phyloP scores from a whole-genome alignment of 2,797 vertebrate genomes.

The Loris lydekkerianus region DNA sequence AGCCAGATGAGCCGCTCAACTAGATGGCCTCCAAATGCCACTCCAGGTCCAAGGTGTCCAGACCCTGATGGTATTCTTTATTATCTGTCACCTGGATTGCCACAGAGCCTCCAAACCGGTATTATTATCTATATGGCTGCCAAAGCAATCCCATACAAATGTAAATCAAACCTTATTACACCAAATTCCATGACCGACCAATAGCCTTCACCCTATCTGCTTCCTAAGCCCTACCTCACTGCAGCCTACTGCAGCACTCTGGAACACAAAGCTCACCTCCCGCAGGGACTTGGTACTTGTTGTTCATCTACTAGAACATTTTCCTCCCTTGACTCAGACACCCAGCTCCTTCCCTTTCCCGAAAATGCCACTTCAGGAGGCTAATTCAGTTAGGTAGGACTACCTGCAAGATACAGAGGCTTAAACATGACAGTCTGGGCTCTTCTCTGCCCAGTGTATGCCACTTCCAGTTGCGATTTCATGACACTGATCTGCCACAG shows the following conservation, averaged over 20 bases:
- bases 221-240: not conserved
- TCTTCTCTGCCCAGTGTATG: rapidly evolving
- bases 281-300: not conserved
- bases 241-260: not conserved
- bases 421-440: rapidly evolving
- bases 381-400: not conserved
- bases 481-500: not conserved
- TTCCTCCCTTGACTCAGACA: not conserved
- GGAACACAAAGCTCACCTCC: not conserved
- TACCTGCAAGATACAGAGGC: not conserved
- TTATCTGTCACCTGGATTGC: not conserved
- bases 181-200: not conserved
- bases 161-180: not conserved
- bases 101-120: not conserved
- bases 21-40: rapidly evolving
- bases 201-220: no score
- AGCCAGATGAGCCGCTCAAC: not conserved
- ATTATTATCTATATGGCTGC: not conserved
- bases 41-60: not conserved
- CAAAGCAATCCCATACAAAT: not conserved
- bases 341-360: not conserved
- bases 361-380: not conserved
- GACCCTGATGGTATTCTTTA: not conserved
- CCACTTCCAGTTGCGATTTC: not conserved
- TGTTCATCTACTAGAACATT: not conserved